A percentile compares a stretch with the other conserved stretches of the same genome.
phyloP scores from a whole-genome alignment of 53 echinoderm and acorn worm genomes.

The Holothuria leucospilota region DNA sequence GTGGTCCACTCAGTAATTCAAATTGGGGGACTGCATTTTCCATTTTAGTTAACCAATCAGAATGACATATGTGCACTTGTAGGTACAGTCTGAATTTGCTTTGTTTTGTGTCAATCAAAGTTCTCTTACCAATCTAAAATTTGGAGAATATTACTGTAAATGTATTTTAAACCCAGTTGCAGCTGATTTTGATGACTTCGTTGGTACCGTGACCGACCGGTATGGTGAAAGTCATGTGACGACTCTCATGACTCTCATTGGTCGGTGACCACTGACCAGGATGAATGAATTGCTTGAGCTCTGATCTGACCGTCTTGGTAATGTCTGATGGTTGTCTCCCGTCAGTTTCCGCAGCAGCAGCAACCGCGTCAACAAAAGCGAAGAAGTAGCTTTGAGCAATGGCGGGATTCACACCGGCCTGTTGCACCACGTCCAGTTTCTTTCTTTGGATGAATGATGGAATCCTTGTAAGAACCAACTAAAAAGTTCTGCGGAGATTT shows the following conservation, averaged over 20 bases:
- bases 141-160: too few species aligned
- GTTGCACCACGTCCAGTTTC: constrained; percentile 6
- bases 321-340: not conserved
- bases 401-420: not conserved
- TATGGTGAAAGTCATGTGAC: constrained; percentile 36
- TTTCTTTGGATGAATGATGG: not conserved
- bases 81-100: too few species aligned
- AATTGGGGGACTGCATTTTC: too few species aligned
- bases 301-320: not conserved
- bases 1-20: too few species aligned
- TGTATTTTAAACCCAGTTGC: constrained; percentile 3
- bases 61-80: too few species aligned
- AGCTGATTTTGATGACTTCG: constrained; percentile 28
- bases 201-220: constrained; percentile 17
- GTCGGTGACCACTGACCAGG: constrained; percentile 14
- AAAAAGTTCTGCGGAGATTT: not conserved
- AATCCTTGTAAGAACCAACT: not conserved
- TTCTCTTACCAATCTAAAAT: too few species aligned
- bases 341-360: not conserved
- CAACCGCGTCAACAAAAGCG: not conserved
- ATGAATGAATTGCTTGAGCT: not conserved
- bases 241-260: constrained; percentile 7
- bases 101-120: too few species aligned
- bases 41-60: too few species aligned
- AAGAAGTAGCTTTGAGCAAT: not conserved